phyloP scores from a whole-genome alignment of 2,797 vertebrate species.

The Sparus aurata region DNA sequence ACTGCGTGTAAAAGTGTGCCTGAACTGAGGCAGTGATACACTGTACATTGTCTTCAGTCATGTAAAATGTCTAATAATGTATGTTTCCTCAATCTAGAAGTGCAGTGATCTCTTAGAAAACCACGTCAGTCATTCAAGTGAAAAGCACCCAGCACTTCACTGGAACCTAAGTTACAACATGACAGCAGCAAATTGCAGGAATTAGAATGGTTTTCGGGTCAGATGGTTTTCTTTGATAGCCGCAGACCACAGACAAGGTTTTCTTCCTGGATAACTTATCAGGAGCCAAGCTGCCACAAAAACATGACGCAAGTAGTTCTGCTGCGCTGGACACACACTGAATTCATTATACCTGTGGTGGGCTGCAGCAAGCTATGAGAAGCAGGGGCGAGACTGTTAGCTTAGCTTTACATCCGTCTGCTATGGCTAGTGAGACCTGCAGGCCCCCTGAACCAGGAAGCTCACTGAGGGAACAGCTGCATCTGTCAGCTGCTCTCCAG shows the following conservation, averaged over 20 bases:
- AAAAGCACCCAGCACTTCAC: not conserved
- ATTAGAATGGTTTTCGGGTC: not conserved
- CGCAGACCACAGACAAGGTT: slow-evolving; percentile 1
- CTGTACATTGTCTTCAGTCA: not conserved
- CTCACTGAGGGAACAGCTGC: slow-evolving; percentile 75
- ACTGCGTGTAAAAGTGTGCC: not conserved
- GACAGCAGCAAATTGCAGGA: not conserved
- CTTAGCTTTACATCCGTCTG: slow-evolving; percentile 58
- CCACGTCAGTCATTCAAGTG: not conserved
- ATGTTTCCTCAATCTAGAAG: not conserved
- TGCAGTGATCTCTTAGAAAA: not conserved
- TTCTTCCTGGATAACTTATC: slow-evolving; percentile 21
- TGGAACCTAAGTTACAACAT: not conserved
- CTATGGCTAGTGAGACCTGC: slow-evolving; percentile 43
- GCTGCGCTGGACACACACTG: slow-evolving; percentile 51
- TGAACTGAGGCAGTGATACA: not conserved
- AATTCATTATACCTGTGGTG: slow-evolving; percentile 66
- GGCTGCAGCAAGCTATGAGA: slow-evolving; percentile 30
- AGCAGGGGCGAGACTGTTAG: slow-evolving; percentile 42
- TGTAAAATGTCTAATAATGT: not conserved
- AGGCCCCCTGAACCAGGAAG: slow-evolving; percentile 45
- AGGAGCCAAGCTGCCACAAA: slow-evolving; percentile 82
- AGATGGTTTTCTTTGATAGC: not conserved
- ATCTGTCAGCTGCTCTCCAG: slow-evolving; percentile 73
- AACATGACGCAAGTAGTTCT: slow-evolving; percentile 78